A percentile compares a stretch with the other conserved stretches of the same genome.
Evolutionary conservation across 2,113 vertebrate genomes (phyloP).

Genomic region (Gila orcuttii): DNA sequence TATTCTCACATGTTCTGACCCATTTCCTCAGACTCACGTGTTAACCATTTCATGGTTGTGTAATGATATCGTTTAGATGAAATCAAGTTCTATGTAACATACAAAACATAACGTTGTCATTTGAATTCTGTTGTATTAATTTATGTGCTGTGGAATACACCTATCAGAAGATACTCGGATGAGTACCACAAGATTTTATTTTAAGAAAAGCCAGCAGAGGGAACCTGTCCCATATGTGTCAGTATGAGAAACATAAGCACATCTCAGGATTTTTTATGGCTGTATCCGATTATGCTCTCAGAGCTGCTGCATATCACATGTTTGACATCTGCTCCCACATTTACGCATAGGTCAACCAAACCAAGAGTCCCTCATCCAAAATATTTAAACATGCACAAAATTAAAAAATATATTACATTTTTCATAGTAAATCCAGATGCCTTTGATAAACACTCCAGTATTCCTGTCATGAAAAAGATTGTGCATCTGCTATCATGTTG

Average conservation of each 20-base stretch:
- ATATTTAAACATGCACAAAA: neutral
- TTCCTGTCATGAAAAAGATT: neutral
- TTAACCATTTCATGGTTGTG: neutral
- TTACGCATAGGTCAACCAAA: neutral
- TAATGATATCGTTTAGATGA: neutral
- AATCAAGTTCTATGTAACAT: too few species aligned
- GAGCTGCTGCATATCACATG: constrained; percentile 17
- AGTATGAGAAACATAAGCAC: neutral
- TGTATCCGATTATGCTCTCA: constrained; percentile 22
- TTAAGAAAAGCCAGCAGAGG: constrained; percentile 43
- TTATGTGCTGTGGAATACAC: neutral
- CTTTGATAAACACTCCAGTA: neutral
- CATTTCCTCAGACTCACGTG: neutral
- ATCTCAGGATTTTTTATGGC: constrained; percentile 32
- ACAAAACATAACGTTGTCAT: neutral
- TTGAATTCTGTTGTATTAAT: neutral
- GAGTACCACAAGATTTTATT: neutral
- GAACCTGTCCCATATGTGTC: constrained; percentile 12
- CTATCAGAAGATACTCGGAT: neutral
- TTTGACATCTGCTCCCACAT: neutral
- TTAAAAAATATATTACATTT: neutral
- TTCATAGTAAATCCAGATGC: neutral
- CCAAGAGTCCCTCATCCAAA: neutral
- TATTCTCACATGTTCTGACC: neutral
- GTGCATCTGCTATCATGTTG: neutral